Evolutionary conservation across 1,140 invertebrate genomes (phyloP), one percentile per base, ranked within the genome.

Genomic region (Drosophila arawakana): DNA sequence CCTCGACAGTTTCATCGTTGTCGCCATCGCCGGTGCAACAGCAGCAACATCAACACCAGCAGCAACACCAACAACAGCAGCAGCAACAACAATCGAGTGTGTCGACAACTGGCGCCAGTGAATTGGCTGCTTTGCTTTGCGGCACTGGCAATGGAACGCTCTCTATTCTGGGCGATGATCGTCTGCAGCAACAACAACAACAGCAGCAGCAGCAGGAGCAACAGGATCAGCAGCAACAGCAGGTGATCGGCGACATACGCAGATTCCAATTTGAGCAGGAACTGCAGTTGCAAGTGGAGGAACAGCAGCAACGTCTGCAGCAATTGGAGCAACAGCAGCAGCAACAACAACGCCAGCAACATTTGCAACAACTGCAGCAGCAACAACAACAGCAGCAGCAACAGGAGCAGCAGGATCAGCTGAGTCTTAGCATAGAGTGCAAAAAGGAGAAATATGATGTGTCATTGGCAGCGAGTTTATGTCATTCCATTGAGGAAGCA

Each of bases 371-470:
- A 7, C 76, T 79, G 8, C 78, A 91, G 47, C 76, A 83, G 15
- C 71, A 73, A 8, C 75, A 82, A 7, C 62, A 78, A 3, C 67
- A 58, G 0, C 81, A 74, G 1, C 80, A 81, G 2, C 62, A 80
- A 2, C 76, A 82, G 11, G 76, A 81, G 47, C 76, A 91, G 59
- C 76, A 86, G 50, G 81, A 91, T 43, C 85, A 84, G 54, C 58
- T 86, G 77, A 89, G 76, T 61, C 68, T 91, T 8, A 81, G 76
- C 73, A 92, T 85, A 18, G 81, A 90, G 78, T 92, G 89, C 74
- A 91, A 92, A 74, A 92, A 85, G 59, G 84, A 91, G 60, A 91
- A 91, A 73, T 91, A 80, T 50, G 90, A 91, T 50, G 74, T 78
- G 35, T 55, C 77, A 21, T 61, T 91, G 47, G 59, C 76, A 9